Evolutionary conservation across 2,888 invertebrate species (phyloP).

Genomic region (Ormyrus pomaceus): DNA sequence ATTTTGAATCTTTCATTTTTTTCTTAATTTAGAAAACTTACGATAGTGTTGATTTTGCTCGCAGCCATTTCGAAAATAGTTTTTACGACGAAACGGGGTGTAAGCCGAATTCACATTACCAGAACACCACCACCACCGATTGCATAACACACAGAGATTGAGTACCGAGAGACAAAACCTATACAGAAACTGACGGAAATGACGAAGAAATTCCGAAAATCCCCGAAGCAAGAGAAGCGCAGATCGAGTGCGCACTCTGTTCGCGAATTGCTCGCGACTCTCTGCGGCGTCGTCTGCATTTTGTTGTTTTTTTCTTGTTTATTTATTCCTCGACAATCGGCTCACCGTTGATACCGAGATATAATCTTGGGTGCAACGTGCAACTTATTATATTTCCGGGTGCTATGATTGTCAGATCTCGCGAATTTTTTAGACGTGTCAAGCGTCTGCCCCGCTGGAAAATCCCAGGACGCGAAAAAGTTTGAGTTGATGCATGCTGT

Average conservation of each 20-base stretch:
- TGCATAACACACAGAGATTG: conserved; percentile 47
- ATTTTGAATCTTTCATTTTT: neutral
- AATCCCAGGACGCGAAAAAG: neutral
- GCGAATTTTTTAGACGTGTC: neutral
- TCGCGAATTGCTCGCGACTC: neutral
- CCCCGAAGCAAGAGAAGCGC: neutral
- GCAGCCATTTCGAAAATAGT: conserved; percentile 63
- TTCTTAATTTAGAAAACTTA: conserved; percentile 57
- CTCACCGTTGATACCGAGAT: neutral
- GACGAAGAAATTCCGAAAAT: conserved; percentile 15
- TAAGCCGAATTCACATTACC: conserved; percentile 46
- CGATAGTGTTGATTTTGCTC: conserved; percentile 63
- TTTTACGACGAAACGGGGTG: conserved; percentile 30
- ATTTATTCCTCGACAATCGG: no score
- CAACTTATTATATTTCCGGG: neutral
- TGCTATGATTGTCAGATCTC: conserved; percentile 22
- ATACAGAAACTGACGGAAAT: conserved; percentile 43
- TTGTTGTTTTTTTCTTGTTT: conserved; percentile 30
- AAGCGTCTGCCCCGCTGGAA: neutral
- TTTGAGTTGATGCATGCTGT: neutral
- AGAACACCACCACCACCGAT: conserved; percentile 45
- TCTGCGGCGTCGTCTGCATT: conserved; percentile 53
- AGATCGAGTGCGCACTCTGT: neutral
- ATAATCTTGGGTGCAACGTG: neutral
- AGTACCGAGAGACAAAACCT: neutral